These are phyloP conservation scores for Semicossyphus pulcher DNA, from an alignment of 2,113 vertebrate genomes.

Conservation along the genomic window DNA sequence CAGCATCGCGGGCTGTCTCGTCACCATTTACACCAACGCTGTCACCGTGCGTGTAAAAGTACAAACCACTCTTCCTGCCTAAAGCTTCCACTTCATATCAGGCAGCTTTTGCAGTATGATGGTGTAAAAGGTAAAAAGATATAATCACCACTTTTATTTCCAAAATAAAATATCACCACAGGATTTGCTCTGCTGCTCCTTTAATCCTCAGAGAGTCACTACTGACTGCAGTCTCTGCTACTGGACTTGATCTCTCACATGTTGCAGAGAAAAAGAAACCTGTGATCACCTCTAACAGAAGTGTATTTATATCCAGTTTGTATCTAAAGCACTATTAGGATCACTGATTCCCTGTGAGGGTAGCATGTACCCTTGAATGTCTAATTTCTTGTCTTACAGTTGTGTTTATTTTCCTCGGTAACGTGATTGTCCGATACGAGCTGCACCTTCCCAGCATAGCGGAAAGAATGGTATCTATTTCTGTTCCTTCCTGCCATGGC, in stretches of 20 bases:
- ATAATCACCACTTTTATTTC: slow-evolving; percentile 1
- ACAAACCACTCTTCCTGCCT: not conserved
- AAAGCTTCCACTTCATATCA: slow-evolving; percentile 3
- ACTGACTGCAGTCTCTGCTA: slow-evolving; percentile 21
- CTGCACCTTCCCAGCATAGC: slow-evolving; percentile 74
- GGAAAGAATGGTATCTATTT: slow-evolving; percentile 74
- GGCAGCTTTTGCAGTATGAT: not conserved
- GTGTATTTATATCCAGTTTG: slow-evolving; percentile 21
- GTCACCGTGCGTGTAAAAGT: slow-evolving; percentile 5
- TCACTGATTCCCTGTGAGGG: not conserved
- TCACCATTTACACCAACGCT: not conserved
- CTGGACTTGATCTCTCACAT: slow-evolving; percentile 22
- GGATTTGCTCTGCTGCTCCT: slow-evolving; percentile 2
- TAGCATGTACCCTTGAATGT: slow-evolving; percentile 15
- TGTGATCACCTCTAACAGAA: slow-evolving; percentile 31
- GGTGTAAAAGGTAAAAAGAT: not conserved
- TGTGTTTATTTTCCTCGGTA: slow-evolving; percentile 58
- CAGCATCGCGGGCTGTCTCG: slow-evolving; percentile 21
- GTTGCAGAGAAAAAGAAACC: slow-evolving; percentile 28
- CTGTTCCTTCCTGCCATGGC: slow-evolving; percentile 75
- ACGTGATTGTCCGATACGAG: slow-evolving; percentile 61
- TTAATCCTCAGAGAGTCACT: slow-evolving; percentile 35
- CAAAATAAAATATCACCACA: slow-evolving; percentile 13
- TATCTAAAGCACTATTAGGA: slow-evolving; percentile 28
- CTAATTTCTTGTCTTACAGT: slow-evolving; percentile 53